Percentiles rank a stretch among this genome's conserved stretches.
Evolutionary conservation across 2,888 invertebrate genomes (phyloP).

Genomic region (Cerceris rybyensis): DNA sequence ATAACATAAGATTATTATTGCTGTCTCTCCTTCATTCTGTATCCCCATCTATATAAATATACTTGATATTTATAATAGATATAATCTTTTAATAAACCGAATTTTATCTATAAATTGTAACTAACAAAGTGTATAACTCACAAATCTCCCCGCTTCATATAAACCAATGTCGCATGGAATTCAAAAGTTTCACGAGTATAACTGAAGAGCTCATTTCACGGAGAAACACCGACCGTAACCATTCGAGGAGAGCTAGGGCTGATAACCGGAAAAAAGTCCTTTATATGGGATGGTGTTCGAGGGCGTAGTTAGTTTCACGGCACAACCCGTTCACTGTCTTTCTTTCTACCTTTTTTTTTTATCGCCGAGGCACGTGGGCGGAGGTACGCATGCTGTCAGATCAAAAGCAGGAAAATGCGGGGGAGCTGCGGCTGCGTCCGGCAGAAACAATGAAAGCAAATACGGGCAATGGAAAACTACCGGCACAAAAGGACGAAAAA

Average conservation of each 20-base stretch:
- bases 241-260: neutral
- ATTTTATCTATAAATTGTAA: no score
- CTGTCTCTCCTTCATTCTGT: no score
- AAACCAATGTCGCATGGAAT: neutral
- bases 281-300: conserved; percentile 32
- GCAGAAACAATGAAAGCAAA: conserved; percentile 78
- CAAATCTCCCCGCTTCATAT: no score
- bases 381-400: conserved; percentile 68
- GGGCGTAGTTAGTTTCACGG: conserved; percentile 50
- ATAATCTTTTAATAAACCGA: no score
- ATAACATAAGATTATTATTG: no score
- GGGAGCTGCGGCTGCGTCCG: conserved; percentile 59
- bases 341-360: conserved; percentile 45
- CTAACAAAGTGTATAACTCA: no score
- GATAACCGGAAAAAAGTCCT: conserved; percentile 43
- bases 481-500: conserved; percentile 73
- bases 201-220: no score
- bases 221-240: no score
- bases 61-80: no score
- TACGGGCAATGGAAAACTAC: conserved; percentile 77
- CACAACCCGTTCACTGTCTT: conserved; percentile 34
- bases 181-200: neutral
- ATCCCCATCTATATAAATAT: no score
- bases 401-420: conserved; percentile 73
- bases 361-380: conserved; percentile 43